phyloP scores from a whole-genome alignment of 2,888 invertebrate species.

The Diaprepes abbreviatus region DNA sequence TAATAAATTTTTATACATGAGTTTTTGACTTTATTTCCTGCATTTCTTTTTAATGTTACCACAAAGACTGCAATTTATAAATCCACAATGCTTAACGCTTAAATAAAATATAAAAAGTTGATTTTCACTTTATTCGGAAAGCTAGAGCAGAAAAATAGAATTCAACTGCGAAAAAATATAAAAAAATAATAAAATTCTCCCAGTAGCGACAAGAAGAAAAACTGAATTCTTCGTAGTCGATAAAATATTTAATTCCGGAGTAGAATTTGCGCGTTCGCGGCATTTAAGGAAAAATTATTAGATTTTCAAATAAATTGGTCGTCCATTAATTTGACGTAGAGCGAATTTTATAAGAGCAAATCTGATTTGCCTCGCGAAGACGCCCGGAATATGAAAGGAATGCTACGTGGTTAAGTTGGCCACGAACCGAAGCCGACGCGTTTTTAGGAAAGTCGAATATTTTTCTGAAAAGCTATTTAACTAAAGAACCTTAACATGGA shows the following conservation, averaged over 20 bases:
- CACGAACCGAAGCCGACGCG: slow-evolving; percentile 3
- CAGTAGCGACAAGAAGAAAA: slow-evolving; percentile 44
- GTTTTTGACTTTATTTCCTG: neutral
- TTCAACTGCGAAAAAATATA: slow-evolving; percentile 18
- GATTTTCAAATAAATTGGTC: slow-evolving; percentile 52
- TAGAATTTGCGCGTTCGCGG: slow-evolving; percentile 47
- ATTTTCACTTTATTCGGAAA: slow-evolving; percentile 18
- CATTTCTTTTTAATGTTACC: neutral
- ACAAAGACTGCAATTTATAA: slow-evolving; percentile 6
- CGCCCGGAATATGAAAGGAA: slow-evolving; percentile 38
- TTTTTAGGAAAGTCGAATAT: no score
- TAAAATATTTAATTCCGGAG: slow-evolving; percentile 51
- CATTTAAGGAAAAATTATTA: slow-evolving; percentile 52
- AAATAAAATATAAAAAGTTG: slow-evolving; percentile 19
- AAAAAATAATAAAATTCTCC: slow-evolving; percentile 24
- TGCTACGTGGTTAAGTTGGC: slow-evolving; percentile 41
- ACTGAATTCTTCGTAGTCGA: slow-evolving; percentile 46
- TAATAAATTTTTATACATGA: no score
- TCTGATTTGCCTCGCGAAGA: slow-evolving; percentile 43
- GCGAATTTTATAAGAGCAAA: slow-evolving; percentile 48
- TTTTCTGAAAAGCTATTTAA: no score
- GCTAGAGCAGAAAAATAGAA: slow-evolving; percentile 23
- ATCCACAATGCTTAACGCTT: slow-evolving; percentile 3
- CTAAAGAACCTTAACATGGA: no score
- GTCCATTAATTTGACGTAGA: slow-evolving; percentile 52